Evolutionary conservation across 2,797 vertebrate genomes (phyloP).

Genomic region (Sebastes melanostomus): DNA sequence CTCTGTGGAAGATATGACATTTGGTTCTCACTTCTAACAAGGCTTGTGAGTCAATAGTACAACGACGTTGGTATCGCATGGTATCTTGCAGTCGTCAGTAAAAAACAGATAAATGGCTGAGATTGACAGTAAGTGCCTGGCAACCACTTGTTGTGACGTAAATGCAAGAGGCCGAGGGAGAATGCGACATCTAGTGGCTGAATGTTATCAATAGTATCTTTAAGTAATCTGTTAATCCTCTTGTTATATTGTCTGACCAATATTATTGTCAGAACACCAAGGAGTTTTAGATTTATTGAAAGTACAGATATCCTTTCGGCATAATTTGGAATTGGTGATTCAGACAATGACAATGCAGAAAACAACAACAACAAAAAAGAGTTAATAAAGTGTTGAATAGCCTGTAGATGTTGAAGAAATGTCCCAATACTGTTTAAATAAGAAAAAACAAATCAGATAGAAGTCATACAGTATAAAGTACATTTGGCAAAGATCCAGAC

Average conservation of each 20-base stretch:
- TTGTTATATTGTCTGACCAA: not conserved
- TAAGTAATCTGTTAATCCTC: not conserved
- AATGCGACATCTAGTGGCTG: too few species aligned
- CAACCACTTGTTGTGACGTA: too few species aligned
- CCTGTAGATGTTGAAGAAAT: not conserved
- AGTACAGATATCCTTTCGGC: not conserved
- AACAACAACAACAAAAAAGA: not conserved
- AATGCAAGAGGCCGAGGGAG: too few species aligned
- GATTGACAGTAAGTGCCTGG: too few species aligned
- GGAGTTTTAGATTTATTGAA: not conserved
- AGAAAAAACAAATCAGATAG: conserved; percentile 1
- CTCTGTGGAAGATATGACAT: too few species aligned
- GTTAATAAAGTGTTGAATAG: not conserved
- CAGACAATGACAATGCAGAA: not conserved
- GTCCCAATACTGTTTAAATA: not conserved
- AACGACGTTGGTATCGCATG: too few species aligned
- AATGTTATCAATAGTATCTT: too few species aligned
- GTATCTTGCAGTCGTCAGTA: too few species aligned
- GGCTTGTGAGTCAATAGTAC: too few species aligned
- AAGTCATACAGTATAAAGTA: not conserved
- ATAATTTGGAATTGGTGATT: not conserved
- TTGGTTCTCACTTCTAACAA: too few species aligned
- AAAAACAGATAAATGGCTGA: too few species aligned
- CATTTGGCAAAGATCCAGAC: conserved; percentile 5
- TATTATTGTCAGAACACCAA: not conserved